Evolutionary conservation across 1,140 invertebrate genomes (phyloP).

Genomic region (Drosophila asahinai): DNA sequence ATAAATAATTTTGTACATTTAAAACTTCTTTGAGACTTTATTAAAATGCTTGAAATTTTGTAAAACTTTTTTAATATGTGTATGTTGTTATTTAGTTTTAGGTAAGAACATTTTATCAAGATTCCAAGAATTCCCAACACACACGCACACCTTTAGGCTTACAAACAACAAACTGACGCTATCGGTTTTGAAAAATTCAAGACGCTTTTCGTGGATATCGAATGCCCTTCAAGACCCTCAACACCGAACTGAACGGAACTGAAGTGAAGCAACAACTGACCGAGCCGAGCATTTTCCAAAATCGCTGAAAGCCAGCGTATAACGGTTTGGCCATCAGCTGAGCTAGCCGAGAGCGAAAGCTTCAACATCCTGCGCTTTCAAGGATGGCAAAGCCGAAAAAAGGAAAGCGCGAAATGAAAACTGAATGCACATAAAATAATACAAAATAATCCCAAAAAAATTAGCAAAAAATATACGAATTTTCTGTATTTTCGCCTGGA

Average conservation of each 20-base stretch:
- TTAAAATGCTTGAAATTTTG: neutral
- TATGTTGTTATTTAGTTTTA: neutral
- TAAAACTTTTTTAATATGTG: neutral
- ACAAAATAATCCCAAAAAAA: neutral
- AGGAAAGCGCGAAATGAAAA: neutral
- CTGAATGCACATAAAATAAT: neutral
- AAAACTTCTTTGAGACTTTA: neutral
- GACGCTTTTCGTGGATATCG: slow-evolving; percentile 19
- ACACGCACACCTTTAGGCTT: neutral
- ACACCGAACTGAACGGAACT: slow-evolving; percentile 61
- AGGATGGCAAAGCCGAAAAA: slow-evolving; percentile 11
- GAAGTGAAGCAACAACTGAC: slow-evolving; percentile 81
- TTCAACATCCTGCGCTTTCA: slow-evolving; percentile 40
- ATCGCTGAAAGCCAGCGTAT: slow-evolving; percentile 51
- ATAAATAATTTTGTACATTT: neutral
- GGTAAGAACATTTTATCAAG: neutral
- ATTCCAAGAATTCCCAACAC: slow-evolving; percentile 3
- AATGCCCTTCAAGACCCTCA: slow-evolving; percentile 21
- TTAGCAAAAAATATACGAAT: neutral
- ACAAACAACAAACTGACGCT: neutral
- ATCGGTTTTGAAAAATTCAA: slow-evolving; percentile 1
- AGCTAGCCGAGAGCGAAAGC: slow-evolving; percentile 17
- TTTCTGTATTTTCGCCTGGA: neutral
- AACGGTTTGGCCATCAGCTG: slow-evolving; percentile 34
- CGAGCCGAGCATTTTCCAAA: slow-evolving; percentile 47